phyloP scores from a whole-genome alignment of 2,888 invertebrate genomes.

The Cheilosia soror region DNA sequence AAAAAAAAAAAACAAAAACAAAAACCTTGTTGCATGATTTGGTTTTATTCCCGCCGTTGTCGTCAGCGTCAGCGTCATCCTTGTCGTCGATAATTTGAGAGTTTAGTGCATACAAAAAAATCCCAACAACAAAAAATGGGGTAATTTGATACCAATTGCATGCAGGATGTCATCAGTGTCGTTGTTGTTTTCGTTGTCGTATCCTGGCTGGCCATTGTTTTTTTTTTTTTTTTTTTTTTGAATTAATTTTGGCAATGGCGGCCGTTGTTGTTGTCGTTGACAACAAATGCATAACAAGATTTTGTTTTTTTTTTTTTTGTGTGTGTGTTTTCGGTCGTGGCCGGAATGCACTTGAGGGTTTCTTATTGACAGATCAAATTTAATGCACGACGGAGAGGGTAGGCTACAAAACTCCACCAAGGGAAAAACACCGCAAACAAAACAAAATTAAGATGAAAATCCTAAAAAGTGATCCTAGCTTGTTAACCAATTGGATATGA shows the following conservation, averaged over 20 bases:
- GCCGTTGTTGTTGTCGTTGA: constrained; percentile 60
- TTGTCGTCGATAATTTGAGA: constrained; percentile 68
- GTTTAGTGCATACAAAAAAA: constrained; percentile 45
- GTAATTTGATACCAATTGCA: constrained; percentile 75
- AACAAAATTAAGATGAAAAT: constrained; percentile 32
- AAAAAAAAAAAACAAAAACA: constrained; percentile 31
- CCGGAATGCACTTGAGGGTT: constrained; percentile 70
- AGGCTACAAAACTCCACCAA: constrained; percentile 37
- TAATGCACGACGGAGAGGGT: constrained; percentile 47
- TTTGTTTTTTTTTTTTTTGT: constrained; percentile 14
- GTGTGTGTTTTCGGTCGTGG: constrained; percentile 11
- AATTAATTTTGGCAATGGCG: constrained; percentile 48
- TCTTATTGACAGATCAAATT: constrained; percentile 74
- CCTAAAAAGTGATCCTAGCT: constrained; percentile 53
- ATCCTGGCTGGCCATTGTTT: constrained; percentile 38
- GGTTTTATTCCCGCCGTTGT: constrained; percentile 48
- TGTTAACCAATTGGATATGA: constrained; percentile 69
- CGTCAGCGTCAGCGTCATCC: constrained; percentile 39
- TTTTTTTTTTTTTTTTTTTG: constrained; percentile 39
- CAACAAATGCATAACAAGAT: constrained; percentile 59
- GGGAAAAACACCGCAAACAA: background rate
- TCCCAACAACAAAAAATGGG: constrained; percentile 44
- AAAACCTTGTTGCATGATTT: constrained; percentile 54
- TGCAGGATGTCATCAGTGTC: constrained; percentile 74
- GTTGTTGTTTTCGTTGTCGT: constrained; percentile 44